phyloP scores from a whole-genome alignment of 2,113 vertebrate genomes.

The Lophura nycthemera region DNA sequence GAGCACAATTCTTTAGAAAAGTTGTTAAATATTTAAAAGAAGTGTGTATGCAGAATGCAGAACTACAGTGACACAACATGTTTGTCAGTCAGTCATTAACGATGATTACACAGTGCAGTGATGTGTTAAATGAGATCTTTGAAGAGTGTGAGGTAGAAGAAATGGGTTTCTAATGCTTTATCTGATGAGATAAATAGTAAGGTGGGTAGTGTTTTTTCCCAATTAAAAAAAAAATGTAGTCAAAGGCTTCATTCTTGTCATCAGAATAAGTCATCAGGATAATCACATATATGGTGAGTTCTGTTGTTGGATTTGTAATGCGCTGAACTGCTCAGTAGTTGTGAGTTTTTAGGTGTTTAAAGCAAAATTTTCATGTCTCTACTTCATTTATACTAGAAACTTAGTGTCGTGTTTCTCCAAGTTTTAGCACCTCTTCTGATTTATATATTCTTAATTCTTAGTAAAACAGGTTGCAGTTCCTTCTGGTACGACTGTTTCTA shows the following conservation, averaged over 20 bases:
- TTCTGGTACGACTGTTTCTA: constrained; percentile 57
- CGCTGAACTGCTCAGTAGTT: neutral
- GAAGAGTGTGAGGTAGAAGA: neutral
- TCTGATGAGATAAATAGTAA: neutral
- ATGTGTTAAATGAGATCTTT: neutral
- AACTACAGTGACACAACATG: neutral
- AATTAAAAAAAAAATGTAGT: neutral
- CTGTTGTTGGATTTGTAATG: neutral
- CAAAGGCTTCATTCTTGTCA: neutral
- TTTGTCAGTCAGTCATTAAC: neutral
- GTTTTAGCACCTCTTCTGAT: neutral
- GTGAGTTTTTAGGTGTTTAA: neutral
- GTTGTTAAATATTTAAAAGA: neutral
- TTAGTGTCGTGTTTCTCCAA: neutral
- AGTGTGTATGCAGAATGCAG: neutral
- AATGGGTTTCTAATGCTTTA: neutral
- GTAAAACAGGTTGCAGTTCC: constrained; percentile 84
- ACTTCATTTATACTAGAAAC: neutral
- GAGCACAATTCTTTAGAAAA: neutral
- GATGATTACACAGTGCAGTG: neutral
- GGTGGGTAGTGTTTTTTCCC: neutral
- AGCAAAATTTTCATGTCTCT: neutral
- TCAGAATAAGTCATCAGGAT: neutral
- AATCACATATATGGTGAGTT: neutral
- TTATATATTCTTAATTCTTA: constrained; percentile 62